Conservation (phyloP, 2,888 invertebrate genomes). For the Noctua fimbriata region DNA sequence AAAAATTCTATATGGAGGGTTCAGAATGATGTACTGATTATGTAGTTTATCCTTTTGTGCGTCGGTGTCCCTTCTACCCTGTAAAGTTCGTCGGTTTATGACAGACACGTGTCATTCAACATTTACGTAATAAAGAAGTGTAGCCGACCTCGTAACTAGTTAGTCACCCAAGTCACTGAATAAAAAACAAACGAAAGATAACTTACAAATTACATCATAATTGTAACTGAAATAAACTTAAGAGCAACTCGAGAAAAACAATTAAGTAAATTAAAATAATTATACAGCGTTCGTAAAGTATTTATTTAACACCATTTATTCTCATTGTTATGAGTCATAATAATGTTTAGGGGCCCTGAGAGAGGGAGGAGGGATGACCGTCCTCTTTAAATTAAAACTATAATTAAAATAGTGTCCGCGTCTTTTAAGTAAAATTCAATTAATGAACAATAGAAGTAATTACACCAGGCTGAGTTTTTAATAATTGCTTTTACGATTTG, state of each 20-base stretch:
- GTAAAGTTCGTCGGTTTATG: not conserved
- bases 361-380: not conserved
- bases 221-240: not conserved
- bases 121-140: not conserved
- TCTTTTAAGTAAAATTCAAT: conserved; percentile 17
- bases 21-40: too few species aligned
- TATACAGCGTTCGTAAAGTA: not conserved
- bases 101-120: not conserved
- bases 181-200: not conserved
- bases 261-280: conserved; percentile 16
- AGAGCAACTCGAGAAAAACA: not conserved
- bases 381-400: not conserved
- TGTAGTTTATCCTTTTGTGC: not conserved
- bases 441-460: conserved; percentile 37
- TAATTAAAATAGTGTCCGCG: conserved; percentile 20
- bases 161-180: not conserved
- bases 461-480: conserved; percentile 27
- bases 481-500: conserved; percentile 25
- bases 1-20: too few species aligned
- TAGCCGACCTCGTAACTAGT: not conserved
- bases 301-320: not conserved
- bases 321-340: not conserved
- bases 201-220: not conserved
- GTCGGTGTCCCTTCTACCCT: too few species aligned
- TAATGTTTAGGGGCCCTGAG: not conserved